Conservation (phyloP, 1,140 invertebrate genomes). For the Trissolcus basalis region DNA sequence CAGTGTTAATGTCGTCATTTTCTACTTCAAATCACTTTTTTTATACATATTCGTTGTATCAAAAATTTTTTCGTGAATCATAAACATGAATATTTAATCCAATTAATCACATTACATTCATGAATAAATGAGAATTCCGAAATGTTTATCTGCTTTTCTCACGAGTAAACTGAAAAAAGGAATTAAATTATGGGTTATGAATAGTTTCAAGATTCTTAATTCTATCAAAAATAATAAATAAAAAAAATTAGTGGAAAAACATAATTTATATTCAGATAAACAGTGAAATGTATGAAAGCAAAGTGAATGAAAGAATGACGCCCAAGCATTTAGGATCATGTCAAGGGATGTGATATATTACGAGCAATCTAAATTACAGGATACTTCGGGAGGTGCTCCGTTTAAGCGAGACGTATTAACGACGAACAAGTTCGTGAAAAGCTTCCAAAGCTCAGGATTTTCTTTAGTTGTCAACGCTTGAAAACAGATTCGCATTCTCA, state of each 20-base stretch:
- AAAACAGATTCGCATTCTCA: conserved; percentile 39
- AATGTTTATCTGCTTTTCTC: conserved; percentile 7
- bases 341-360: conserved; percentile 62
- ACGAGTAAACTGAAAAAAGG: conserved; percentile 38
- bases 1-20: no score
- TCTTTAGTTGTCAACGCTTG: conserved; percentile 50
- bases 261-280: conserved; percentile 44
- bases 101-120: conserved; percentile 16
- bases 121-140: conserved; percentile 4
- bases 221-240: conserved; percentile 51
- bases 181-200: conserved; percentile 31
- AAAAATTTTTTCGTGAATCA: no score
- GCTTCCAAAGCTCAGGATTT: conserved; percentile 50
- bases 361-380: conserved; percentile 66
- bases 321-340: conserved; percentile 57
- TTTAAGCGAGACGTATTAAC: conserved; percentile 59
- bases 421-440: conserved; percentile 51
- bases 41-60: no score
- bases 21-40: no score
- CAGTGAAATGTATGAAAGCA: conserved; percentile 27
- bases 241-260: conserved; percentile 24
- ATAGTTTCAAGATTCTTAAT: conserved; percentile 17
- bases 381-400: conserved; percentile 51
- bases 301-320: conserved; percentile 54
- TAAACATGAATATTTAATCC: neutral